Percentiles rank a stretch among this genome's conserved stretches.
Conservation (phyloP, 92 coral and sea anemone genomes). For the Meandrina meandrites region DNA sequence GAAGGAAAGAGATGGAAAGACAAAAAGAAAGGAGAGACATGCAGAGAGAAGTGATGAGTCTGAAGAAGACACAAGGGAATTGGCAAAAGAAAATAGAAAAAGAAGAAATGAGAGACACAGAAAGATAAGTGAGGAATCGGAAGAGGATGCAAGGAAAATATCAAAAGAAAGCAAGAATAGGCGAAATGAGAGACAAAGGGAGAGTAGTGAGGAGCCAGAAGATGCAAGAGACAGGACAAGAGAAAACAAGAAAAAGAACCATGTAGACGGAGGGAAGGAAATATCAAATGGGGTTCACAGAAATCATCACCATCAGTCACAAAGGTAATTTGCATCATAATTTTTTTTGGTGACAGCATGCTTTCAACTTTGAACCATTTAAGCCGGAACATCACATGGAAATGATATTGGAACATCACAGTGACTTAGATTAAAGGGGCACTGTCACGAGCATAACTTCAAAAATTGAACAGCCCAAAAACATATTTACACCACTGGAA, state of each 20-base stretch:
- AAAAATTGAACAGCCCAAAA: too few relatives aligned
- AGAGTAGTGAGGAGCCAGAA: constrained; percentile 24
- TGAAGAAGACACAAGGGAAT: constrained; percentile 20
- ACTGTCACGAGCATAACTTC: too few relatives aligned
- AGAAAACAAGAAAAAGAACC: not conserved
- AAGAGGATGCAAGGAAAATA: not conserved
- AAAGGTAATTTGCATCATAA: constrained; percentile 5
- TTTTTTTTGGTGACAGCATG: not conserved
- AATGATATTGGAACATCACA: too few relatives aligned
- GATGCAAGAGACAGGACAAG: not conserved
- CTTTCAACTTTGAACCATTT: not conserved
- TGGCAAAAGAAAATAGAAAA: not conserved
- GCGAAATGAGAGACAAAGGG: constrained; percentile 9
- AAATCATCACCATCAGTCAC: constrained; percentile 7
- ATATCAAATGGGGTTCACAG: constrained; percentile 7
- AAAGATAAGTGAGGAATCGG: constrained; percentile 18
- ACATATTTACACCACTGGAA: too few relatives aligned
- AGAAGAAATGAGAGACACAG: constrained; percentile 15
- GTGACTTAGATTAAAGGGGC: too few relatives aligned
- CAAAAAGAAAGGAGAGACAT: constrained; percentile 43
- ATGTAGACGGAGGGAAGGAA: constrained; percentile 5
- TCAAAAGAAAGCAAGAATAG: not conserved
- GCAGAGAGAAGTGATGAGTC: constrained; percentile 30
- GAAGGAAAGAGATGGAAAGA: constrained; percentile 57
- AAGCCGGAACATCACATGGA: not conserved